Base-by-base conservation (phyloP, 2,797 vertebrate genomes). In the Alca torda region DNA sequence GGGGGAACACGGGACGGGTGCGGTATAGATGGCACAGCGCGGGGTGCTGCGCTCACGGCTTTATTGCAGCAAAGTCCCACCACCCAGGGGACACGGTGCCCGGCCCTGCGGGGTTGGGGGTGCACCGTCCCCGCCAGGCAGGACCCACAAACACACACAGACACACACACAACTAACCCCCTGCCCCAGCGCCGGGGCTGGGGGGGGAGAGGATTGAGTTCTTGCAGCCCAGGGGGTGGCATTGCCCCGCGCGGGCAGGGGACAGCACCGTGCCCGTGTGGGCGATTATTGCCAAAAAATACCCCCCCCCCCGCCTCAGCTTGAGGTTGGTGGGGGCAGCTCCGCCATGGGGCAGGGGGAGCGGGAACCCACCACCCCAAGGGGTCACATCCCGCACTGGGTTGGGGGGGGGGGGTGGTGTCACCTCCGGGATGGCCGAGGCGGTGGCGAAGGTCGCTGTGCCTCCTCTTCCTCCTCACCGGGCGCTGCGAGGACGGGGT, bases 1-100 rank as follows among this genome's bases (percentile, higher is more conserved):
- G 37, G 8, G 37, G 37, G 37, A 10, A 10, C 8, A 37, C 37
- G 37, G 10, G 50, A 11, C 8, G 1, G 50, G 19, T 3, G 1
- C 67, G 26, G 53, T 16, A 26, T 1, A 10, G 11, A 18, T 12
- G 7, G 6, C 8, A 21, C 68, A 63, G 50, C 8, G 4, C 2
- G 26, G 43, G 65, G 10, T 30, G 93, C 92, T 59, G 60, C 74
- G 65, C 87, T 87, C 90, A 16, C 48, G 12, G 77, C 73, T 94
- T 96, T 96, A 96, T 95, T 95, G 7, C n/a, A 86, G 90, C 77
- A 31, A 43, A 85, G 76, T 72, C 87, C 90, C 87, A 20, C 54
- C 93, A 85, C 93, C 95, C 63, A 11, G 87, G 84, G 87, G 80
- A 16, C n/a, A n/a, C 1, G 9, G 60, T 23, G 50, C 35, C 43